A percentile compares a stretch with the other conserved stretches of the same genome.
Evolutionary conservation across 2,888 invertebrate genomes (phyloP).

Genomic region (Nomada hirtipes): DNA sequence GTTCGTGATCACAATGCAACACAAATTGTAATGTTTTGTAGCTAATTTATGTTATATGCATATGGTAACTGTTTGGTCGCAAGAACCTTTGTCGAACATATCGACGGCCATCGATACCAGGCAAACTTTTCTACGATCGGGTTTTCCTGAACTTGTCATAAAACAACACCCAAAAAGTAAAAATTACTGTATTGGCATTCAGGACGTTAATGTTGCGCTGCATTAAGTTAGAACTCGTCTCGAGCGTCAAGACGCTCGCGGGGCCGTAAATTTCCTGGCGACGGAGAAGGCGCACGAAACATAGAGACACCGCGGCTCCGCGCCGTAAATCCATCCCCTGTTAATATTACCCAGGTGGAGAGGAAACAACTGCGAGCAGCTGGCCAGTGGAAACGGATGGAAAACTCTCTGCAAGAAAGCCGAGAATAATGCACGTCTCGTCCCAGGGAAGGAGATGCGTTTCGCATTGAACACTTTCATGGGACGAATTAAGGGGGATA

Average conservation of each 20-base stretch:
- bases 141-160: too few species aligned
- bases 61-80: too few species aligned
- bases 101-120: too few species aligned
- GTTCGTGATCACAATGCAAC: too few species aligned
- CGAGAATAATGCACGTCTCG: conserved; percentile 42
- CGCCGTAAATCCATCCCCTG: conserved; percentile 38
- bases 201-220: too few species aligned
- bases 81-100: too few species aligned
- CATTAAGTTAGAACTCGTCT: too few species aligned
- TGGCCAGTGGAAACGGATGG: not conserved
- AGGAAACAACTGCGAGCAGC: conserved; percentile 1
- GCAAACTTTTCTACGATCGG: too few species aligned
- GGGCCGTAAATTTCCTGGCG: not conserved
- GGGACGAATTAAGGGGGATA: not conserved
- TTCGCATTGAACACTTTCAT: conserved; percentile 11
- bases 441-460: not conserved
- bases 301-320: conserved; percentile 14
- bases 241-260: not conserved
- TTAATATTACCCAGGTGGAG: conserved; percentile 36
- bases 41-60: too few species aligned
- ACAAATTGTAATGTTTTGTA: too few species aligned
- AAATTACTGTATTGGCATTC: too few species aligned
- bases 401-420: conserved; percentile 9
- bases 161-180: too few species aligned
- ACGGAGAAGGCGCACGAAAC: not conserved